A percentile compares a stretch with the other conserved stretches of the same genome.
These are phyloP conservation scores for Erythrolamprus reginae DNA, from an alignment of 2,113 vertebrate species.

Conservation along the genomic window DNA sequence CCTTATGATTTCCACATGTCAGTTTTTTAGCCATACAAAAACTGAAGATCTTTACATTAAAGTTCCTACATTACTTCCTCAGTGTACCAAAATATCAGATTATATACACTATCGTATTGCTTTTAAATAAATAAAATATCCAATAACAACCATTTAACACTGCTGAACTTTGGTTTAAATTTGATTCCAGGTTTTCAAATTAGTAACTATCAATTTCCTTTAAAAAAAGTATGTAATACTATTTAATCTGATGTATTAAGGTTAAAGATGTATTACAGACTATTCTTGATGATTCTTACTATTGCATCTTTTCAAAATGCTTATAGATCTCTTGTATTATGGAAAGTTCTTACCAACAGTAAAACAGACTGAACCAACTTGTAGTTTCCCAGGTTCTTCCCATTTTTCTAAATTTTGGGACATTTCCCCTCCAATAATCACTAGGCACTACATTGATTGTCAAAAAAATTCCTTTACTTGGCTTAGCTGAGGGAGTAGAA, in stretches of 20 bases:
- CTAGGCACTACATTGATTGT: background rate
- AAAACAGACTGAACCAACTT: background rate
- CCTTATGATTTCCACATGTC: conserved; percentile 20
- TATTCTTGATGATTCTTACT: background rate
- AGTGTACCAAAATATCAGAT: conserved; percentile 22
- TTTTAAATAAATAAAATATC: conserved; percentile 18
- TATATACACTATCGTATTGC: background rate
- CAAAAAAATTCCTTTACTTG: background rate
- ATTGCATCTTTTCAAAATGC: background rate
- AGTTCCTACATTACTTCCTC: background rate
- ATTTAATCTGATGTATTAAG: background rate
- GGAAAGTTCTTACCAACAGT: background rate
- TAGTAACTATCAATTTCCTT: background rate
- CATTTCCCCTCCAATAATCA: background rate
- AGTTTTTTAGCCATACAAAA: background rate
- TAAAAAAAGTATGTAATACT: background rate
- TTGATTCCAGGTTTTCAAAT: conserved; percentile 20
- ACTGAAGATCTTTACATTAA: background rate
- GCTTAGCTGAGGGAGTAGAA: background rate
- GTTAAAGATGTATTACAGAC: background rate
- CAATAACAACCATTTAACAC: background rate
- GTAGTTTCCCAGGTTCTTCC: background rate
- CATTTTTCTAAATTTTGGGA: background rate
- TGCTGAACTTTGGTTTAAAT: conserved; percentile 20
- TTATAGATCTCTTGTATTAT: background rate